These are phyloP conservation scores for Phyllotreta striolata DNA, from an alignment of 2,888 invertebrate genomes.

Conservation along the genomic window DNA sequence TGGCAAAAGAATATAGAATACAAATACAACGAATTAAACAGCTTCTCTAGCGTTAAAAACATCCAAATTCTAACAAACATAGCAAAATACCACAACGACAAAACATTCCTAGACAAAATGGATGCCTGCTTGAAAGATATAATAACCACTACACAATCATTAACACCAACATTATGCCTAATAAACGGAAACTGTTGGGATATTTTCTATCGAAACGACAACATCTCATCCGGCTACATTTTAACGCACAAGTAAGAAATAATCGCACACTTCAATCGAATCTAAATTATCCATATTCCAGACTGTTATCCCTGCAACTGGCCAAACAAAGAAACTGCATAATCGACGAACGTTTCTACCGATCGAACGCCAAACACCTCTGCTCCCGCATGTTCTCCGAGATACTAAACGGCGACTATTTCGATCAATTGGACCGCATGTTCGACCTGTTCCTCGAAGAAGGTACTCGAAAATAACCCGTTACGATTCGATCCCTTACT, in stretches of 20 bases:
- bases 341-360: constrained; percentile 33
- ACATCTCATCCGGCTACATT: constrained; percentile 39
- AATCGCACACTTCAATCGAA: neutral
- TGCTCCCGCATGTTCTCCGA: constrained; percentile 46
- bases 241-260: constrained; percentile 46
- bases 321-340: constrained; percentile 45
- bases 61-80: constrained; percentile 28
- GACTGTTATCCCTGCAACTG: constrained; percentile 46
- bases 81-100: constrained; percentile 24
- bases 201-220: constrained; percentile 36
- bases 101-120: constrained; percentile 25
- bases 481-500: neutral
- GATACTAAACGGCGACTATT: constrained; percentile 40
- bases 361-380: constrained; percentile 37
- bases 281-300: constrained; percentile 18
- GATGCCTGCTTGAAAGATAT: constrained; percentile 45
- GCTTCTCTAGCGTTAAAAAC: constrained; percentile 23
- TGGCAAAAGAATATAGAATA: constrained; percentile 45
- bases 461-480: constrained; percentile 37
- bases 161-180: constrained; percentile 35
- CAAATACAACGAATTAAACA: constrained; percentile 31
- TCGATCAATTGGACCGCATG: constrained; percentile 38
- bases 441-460: constrained; percentile 52
- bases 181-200: constrained; percentile 41
- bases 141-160: constrained; percentile 30